Evolutionary conservation across 1,140 invertebrate species (phyloP).

Genomic region (Adelges cooleyi): DNA sequence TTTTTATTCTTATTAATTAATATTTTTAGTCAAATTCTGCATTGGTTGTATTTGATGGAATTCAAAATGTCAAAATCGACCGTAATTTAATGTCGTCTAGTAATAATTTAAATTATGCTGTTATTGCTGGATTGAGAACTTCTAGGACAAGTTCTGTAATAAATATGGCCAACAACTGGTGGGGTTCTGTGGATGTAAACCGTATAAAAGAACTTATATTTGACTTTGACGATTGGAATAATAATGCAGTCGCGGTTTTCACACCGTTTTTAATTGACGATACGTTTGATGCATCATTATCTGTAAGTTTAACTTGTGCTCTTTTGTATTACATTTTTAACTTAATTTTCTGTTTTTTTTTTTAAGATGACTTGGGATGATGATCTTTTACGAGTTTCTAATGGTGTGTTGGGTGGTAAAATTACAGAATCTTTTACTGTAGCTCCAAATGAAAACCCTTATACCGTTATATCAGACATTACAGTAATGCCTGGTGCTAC

Average conservation of each 20-base stretch:
- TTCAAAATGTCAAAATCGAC: constrained; percentile 84
- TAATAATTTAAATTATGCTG: constrained; percentile 82
- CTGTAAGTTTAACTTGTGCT: constrained; percentile 36
- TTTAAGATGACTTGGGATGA: constrained; percentile 22
- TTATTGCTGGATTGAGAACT: constrained; percentile 82
- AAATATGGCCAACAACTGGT: constrained; percentile 90
- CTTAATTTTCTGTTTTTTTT: background rate
- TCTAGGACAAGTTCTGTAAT: constrained; percentile 76
- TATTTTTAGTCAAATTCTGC: constrained; percentile 52
- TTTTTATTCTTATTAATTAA: background rate
- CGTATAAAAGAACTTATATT: constrained; percentile 80
- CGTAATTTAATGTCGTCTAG: constrained; percentile 72
- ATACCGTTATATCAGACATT: constrained; percentile 77
- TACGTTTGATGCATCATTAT: constrained; percentile 61
- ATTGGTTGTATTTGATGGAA: constrained; percentile 81
- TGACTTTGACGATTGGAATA: constrained; percentile 99
- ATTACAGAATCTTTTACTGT: constrained; percentile 62
- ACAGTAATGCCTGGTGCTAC: constrained; percentile 90
- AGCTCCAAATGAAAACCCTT: constrained; percentile 54
- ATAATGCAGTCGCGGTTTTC: constrained; percentile 84
- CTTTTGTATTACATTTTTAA: background rate
- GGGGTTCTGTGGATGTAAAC: constrained; percentile 65
- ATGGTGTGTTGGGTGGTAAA: constrained; percentile 55
- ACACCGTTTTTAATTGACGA: constrained; percentile 73
- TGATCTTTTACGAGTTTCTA: background rate